phyloP scores from a whole-genome alignment of 2,888 invertebrate genomes.

The Noctua pronuba region DNA sequence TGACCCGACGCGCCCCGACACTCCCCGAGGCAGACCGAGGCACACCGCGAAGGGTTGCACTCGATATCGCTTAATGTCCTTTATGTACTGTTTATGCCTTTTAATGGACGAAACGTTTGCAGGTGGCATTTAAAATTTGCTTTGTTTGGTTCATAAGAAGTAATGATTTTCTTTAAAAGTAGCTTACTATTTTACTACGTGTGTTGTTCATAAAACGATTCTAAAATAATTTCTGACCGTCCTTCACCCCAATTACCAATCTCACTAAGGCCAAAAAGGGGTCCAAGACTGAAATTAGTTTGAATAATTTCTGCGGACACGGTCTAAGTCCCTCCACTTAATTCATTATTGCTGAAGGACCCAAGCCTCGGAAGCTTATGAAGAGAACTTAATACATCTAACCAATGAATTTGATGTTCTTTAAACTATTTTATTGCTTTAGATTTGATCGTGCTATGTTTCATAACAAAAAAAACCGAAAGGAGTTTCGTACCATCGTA shows the following conservation, averaged over 20 bases:
- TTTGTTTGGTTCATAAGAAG: background rate
- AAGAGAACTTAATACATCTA: background rate
- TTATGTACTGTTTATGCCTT: conserved; percentile 15
- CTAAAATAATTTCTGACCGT: background rate
- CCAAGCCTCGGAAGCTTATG: background rate
- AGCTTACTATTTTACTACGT: background rate
- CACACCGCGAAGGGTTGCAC: conserved; percentile 45
- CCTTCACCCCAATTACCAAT: conserved; percentile 23
- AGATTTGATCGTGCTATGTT: background rate
- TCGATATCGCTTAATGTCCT: conserved; percentile 45
- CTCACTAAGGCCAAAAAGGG: conserved; percentile 48
- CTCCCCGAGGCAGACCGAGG: conserved; percentile 25
- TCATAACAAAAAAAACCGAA: background rate
- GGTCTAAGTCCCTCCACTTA: conserved; percentile 26
- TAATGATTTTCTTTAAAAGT: background rate
- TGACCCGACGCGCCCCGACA: conserved; percentile 58
- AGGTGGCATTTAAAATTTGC: background rate
- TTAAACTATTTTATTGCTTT: background rate
- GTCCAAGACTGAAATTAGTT: conserved; percentile 38
- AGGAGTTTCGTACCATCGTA: no score
- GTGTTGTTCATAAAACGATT: background rate
- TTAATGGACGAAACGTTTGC: conserved; percentile 1
- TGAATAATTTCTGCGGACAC: conserved; percentile 52
- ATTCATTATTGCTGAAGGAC: conserved; percentile 39
- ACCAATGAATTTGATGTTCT: background rate